Conservation (phyloP, 2,113 vertebrate species). For the Herpetotheres cachinnans region DNA sequence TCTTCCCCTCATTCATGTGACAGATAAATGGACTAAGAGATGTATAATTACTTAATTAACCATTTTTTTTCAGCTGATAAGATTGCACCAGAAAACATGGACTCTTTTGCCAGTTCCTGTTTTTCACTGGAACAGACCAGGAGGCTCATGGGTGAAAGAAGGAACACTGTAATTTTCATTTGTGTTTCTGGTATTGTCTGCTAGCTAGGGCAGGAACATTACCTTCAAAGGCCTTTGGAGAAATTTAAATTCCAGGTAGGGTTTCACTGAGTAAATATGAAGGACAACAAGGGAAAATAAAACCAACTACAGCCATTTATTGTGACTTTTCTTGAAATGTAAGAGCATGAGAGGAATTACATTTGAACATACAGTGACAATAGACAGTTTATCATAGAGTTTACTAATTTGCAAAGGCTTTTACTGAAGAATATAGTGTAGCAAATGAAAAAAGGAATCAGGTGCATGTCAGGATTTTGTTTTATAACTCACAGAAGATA, state of each 20-base stretch:
- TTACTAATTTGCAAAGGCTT: not conserved
- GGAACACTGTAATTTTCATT: not conserved
- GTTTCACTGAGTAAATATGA: not conserved
- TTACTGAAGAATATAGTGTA: not conserved
- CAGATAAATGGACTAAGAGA: not conserved
- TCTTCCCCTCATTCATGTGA: not conserved
- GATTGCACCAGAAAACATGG: not conserved
- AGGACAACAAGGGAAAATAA: not conserved
- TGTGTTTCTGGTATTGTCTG: not conserved
- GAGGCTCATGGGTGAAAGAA: not conserved
- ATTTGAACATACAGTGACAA: not conserved
- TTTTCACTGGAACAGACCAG: not conserved
- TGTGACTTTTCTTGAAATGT: not conserved
- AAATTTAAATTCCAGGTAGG: not conserved
- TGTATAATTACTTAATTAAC: not conserved
- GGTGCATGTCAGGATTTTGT: not conserved
- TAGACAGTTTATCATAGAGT: not conserved
- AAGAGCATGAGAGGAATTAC: not conserved
- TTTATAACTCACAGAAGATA: not conserved
- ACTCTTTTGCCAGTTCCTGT: not conserved
- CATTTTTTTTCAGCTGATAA: not conserved
- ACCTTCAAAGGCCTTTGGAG: not conserved
- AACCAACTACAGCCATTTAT: not conserved
- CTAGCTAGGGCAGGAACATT: not conserved
- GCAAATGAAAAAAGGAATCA: not conserved